A percentile compares a stretch with the other conserved stretches of the same genome.
These are phyloP conservation scores for Rhinopomastus cyanomelas DNA, from an alignment of 2,113 vertebrate species.

Conservation along the genomic window DNA sequence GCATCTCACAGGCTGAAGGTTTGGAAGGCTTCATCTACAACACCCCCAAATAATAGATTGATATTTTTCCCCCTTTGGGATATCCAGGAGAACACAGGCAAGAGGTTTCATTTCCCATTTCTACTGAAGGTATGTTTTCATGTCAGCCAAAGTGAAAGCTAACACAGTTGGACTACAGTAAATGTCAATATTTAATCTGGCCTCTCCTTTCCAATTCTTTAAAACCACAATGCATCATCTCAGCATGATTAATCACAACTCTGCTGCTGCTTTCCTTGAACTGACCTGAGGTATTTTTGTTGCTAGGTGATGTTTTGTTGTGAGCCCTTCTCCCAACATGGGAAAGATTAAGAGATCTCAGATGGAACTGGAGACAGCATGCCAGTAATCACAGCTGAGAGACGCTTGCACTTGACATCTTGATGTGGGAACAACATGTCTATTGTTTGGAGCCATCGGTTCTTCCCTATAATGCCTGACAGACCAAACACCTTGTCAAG, in stretches of 20 bases:
- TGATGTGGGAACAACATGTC: constrained; percentile 27
- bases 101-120: constrained; percentile 39
- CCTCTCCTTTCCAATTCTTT: constrained; percentile 56
- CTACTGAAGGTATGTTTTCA: constrained; percentile 6
- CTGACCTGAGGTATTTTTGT: constrained; percentile 55
- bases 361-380: constrained; percentile 28
- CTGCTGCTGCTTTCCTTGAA: constrained; percentile 13
- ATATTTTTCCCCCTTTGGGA: background rate
- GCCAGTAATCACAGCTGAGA: constrained; percentile 46
- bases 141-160: constrained; percentile 60
- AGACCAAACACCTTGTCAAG: constrained; percentile 50
- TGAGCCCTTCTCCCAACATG: constrained; percentile 32
- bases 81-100: background rate
- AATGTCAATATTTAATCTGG: constrained; percentile 70
- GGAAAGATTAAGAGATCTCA: constrained; percentile 57
- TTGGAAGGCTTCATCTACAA: background rate
- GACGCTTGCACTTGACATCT: constrained; percentile 7
- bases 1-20: background rate
- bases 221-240: constrained; percentile 46
- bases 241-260: constrained; percentile 54
- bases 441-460: constrained; percentile 33
- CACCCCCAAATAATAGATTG: background rate
- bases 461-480: background rate
- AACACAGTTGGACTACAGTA: constrained; percentile 47
- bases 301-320: constrained; percentile 61